Percentiles rank a stretch among this genome's conserved stretches.
Evolutionary conservation across 64 coral and sea anemone species (phyloP).

Genomic region (Trachythela sp.): DNA sequence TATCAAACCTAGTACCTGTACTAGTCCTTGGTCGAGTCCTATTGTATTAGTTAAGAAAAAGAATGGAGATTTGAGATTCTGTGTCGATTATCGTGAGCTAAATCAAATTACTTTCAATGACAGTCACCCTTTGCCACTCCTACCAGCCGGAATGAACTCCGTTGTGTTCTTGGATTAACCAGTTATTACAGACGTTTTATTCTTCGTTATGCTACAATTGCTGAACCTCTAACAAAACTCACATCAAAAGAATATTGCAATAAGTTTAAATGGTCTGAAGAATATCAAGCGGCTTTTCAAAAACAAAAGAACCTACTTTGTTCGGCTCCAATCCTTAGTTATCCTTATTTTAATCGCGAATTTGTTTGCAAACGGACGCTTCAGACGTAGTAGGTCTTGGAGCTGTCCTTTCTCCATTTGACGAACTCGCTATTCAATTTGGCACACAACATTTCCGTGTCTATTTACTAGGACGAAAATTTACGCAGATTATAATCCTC

Average conservation of each 20-base stretch:
- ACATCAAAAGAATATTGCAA: constrained; percentile 18
- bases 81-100: constrained; percentile 20
- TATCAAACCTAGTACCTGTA: constrained; percentile 25
- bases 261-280: constrained; percentile 12
- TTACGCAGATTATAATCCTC: constrained; percentile 36
- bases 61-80: constrained; percentile 16
- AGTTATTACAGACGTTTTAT: constrained; percentile 28
- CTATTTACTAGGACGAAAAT: constrained; percentile 21
- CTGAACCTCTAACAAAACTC: constrained; percentile 21
- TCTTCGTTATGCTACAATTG: constrained; percentile 11
- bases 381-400: background rate
- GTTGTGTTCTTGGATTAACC: background rate
- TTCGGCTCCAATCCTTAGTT: background rate
- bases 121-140: background rate
- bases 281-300: constrained; percentile 11
- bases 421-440: constrained; percentile 29
- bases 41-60: constrained; percentile 34
- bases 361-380: background rate
- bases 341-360: background rate
- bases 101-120: constrained; percentile 19
- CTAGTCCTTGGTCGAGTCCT: constrained; percentile 37
- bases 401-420: constrained; percentile 30
- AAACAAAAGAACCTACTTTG: background rate
- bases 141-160: background rate
- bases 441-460: constrained; percentile 32